These are phyloP conservation scores for Hippoglossus hippoglossus DNA, from an alignment of 2,797 vertebrate genomes.

Conservation along the genomic window DNA sequence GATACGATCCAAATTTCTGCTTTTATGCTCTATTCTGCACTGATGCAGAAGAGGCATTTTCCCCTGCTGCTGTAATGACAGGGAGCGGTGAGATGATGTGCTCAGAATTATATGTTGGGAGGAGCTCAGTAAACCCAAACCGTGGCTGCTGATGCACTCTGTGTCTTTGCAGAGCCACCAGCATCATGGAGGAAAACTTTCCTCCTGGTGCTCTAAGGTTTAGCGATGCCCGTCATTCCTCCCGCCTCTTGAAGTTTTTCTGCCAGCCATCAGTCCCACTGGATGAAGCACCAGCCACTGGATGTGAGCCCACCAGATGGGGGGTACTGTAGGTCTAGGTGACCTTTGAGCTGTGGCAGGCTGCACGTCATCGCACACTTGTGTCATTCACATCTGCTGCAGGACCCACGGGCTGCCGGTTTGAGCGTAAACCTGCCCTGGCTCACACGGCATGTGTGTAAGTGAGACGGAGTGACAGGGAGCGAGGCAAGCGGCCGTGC, in stretches of 20 bases:
- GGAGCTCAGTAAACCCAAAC: conserved; percentile 24
- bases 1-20: conserved; percentile 37
- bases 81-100: conserved; percentile 24
- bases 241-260: conserved; percentile 22
- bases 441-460: conserved; percentile 44
- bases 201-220: not conserved
- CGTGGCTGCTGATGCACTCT: not conserved
- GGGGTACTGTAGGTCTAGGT: conserved; percentile 52
- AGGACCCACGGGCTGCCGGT: conserved; percentile 50
- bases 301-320: conserved; percentile 39
- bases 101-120: conserved; percentile 28
- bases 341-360: conserved; percentile 68
- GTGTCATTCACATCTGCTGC: conserved; percentile 73
- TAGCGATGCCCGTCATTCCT: conserved; percentile 8
- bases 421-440: conserved; percentile 39
- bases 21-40: conserved; percentile 24
- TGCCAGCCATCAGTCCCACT: conserved; percentile 42
- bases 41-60: conserved; percentile 23
- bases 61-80: not conserved
- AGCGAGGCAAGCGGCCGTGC: conserved; percentile 46
- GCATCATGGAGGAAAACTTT: conserved; percentile 16
- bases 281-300: conserved; percentile 22
- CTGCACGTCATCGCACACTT: conserved; percentile 68
- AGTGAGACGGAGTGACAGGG: conserved; percentile 65
- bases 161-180: conserved; percentile 18